Evolutionary conservation across 2,113 vertebrate species (phyloP), one percentile per base, ranked within the genome.

Genomic region (Eira barbara): DNA sequence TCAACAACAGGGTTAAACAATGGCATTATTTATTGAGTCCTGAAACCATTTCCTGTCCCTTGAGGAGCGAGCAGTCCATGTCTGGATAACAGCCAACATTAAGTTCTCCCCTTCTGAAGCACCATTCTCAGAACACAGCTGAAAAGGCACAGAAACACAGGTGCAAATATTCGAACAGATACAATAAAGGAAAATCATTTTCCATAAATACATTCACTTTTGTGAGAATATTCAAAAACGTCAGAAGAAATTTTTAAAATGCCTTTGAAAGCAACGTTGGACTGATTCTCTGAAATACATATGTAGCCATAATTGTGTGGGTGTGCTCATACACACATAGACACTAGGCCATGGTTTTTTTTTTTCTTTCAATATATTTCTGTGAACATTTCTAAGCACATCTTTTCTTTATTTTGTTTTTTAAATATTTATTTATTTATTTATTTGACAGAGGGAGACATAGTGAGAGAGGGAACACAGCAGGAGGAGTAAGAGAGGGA

Each of bases 11-110:
- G 2, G 31, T 63, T 91, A 63, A 95, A 74, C 59, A 49, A 61
- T 2, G 55, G 13, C 76, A 93, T 93, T 96, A 93, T 95, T 96
- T 94, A 89, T 92, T 69, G 36, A 96, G 39, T 31, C 63, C 71
- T 85, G 86, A 84, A 96, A 95, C 67, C 42, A 49, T 74, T 88
- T 34, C 36, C 18, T 74, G 76, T 20, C 71, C 52, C 47, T 20
- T 4, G 11, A 93, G 74, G 42, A 78, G 34, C 9, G 57, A 67
- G 65, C 63, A 11, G 81, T 17, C 73, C 27, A 5, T 71, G 3
- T 89, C 47, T 81, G 63, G 80, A 82, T 27, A 27, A 25, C 15
- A 76, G 83, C 57, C 34, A n/a, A 23, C 31, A 55, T 63, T 79
- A 71, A 91, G 31, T 90, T 87, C 74, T 88, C 91, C 31, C 61